Percentiles rank a stretch among this genome's conserved stretches.
Evolutionary conservation across 2,113 vertebrate species (phyloP).

Genomic region (Blennius ocellaris): DNA sequence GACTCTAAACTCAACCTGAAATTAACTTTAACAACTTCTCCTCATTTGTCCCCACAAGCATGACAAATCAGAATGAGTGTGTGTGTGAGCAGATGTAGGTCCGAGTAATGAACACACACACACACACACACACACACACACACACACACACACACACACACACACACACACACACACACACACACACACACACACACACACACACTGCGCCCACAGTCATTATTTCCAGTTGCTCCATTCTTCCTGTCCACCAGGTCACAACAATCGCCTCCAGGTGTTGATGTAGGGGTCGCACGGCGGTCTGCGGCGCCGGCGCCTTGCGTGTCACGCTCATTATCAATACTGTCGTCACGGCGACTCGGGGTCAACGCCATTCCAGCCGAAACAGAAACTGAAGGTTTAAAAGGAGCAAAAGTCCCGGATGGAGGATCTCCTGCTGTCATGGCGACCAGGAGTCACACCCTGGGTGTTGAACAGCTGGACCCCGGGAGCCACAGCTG

Average conservation of each 20-base stretch:
- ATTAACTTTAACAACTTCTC: too few species aligned
- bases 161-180: not conserved
- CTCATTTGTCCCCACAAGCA: too few species aligned
- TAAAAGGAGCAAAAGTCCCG: conserved; percentile 4
- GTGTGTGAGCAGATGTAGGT: too few species aligned
- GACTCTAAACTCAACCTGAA: too few species aligned
- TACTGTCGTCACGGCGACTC: conserved; percentile 35
- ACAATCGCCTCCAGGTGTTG: conserved; percentile 59
- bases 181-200: too few species aligned
- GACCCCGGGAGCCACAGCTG: too few species aligned
- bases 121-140: not conserved
- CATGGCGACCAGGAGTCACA: too few species aligned
- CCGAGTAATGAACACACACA: conserved; percentile 12
- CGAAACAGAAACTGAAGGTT: not conserved
- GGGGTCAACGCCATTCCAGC: conserved; percentile 42
- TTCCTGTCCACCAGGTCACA: conserved; percentile 56
- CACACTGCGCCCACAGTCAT: conserved; percentile 50
- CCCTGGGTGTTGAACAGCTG: not conserved
- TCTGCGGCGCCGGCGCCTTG: conserved; percentile 48
- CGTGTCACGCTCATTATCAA: conserved; percentile 58
- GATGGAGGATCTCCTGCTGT: not conserved
- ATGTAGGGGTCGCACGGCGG: conserved; percentile 51
- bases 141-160: too few species aligned
- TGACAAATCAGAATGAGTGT: too few species aligned
- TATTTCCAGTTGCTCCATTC: conserved; percentile 61